Percentiles rank a stretch among this genome's conserved stretches.
Evolutionary conservation across 2,888 invertebrate species (phyloP).

Genomic region (Aspidapion aeneum): DNA sequence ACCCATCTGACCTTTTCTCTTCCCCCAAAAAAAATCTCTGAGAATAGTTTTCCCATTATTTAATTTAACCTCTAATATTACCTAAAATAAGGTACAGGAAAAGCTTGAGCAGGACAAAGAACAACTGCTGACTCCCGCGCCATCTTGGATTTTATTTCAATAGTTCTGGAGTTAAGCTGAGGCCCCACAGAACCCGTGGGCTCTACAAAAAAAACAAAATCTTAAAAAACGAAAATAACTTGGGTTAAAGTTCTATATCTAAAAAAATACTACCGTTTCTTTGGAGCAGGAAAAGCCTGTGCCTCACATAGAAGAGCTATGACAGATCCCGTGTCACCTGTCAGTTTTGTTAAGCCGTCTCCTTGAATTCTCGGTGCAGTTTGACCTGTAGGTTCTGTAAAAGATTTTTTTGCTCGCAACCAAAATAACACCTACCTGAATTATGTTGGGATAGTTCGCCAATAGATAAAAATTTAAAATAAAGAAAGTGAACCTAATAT

Average conservation of each 20-base stretch:
- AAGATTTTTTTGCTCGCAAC: no score
- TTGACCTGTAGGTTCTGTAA: conserved; percentile 53
- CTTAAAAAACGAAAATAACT: no score
- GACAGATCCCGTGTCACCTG: conserved; percentile 34
- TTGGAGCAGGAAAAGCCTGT: conserved; percentile 55
- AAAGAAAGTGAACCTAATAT: no score
- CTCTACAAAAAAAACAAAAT: conserved; percentile 53
- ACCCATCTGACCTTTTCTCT: no score
- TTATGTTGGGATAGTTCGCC: no score
- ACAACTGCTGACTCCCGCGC: conserved; percentile 50
- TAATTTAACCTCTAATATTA: no score
- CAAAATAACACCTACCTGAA: no score
- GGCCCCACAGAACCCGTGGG: conserved; percentile 66
- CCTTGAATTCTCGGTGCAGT: conserved; percentile 52
- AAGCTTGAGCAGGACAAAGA: conserved; percentile 67
- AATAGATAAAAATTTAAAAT: no score
- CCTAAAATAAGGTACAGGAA: conserved; percentile 69
- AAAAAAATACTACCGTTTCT: conserved; percentile 55
- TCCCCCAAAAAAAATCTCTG: no score
- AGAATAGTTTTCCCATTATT: no score
- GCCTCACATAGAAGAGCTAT: conserved; percentile 53
- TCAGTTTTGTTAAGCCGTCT: conserved; percentile 54
- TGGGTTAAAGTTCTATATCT: no score
- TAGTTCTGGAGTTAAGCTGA: conserved; percentile 57
- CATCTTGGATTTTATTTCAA: conserved; percentile 47